These are phyloP conservation scores for Lepisosteus oculatus DNA, from an alignment of 2,113 vertebrate species.

Conservation along the genomic window DNA sequence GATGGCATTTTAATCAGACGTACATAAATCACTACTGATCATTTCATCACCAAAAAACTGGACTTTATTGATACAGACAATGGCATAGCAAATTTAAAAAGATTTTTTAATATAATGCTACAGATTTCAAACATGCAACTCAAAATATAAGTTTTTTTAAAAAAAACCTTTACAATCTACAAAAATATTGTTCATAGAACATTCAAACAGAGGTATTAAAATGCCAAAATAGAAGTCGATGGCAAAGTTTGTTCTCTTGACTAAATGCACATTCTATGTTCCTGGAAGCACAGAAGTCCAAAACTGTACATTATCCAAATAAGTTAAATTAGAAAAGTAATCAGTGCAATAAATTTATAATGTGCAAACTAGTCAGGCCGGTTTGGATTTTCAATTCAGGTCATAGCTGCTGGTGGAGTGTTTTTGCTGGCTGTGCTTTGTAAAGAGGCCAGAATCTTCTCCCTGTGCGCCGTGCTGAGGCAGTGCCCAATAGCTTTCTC, in stretches of 20 bases:
- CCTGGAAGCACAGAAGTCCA: conserved; percentile 57
- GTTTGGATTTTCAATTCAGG: conserved; percentile 38
- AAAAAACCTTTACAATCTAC: conserved; percentile 13
- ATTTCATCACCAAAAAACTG: too few relatives aligned
- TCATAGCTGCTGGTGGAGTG: neutral
- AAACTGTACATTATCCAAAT: conserved; percentile 22
- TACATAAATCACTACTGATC: too few relatives aligned
- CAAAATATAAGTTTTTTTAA: conserved; percentile 1
- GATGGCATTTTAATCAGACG: too few relatives aligned
- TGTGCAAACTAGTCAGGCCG: conserved; percentile 48
- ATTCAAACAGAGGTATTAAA: neutral
- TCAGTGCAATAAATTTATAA: conserved; percentile 53
- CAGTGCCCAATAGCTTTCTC: conserved; percentile 65
- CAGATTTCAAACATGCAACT: neutral
- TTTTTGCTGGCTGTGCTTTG: conserved; percentile 16
- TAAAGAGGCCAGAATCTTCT: conserved; percentile 45
- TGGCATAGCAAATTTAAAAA: too few relatives aligned
- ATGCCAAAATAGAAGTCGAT: conserved; percentile 24
- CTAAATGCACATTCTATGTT: conserved; percentile 48
- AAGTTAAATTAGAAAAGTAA: conserved; percentile 40
- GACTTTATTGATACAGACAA: too few relatives aligned
- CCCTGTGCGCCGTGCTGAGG: conserved; percentile 57
- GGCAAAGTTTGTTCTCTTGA: conserved; percentile 21
- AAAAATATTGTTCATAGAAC: conserved; percentile 30
- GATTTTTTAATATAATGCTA: too few relatives aligned